Percentiles rank a stretch among this genome's conserved stretches.
Evolutionary conservation across 2,113 vertebrate genomes (phyloP).

Genomic region (Promerops cafer): DNA sequence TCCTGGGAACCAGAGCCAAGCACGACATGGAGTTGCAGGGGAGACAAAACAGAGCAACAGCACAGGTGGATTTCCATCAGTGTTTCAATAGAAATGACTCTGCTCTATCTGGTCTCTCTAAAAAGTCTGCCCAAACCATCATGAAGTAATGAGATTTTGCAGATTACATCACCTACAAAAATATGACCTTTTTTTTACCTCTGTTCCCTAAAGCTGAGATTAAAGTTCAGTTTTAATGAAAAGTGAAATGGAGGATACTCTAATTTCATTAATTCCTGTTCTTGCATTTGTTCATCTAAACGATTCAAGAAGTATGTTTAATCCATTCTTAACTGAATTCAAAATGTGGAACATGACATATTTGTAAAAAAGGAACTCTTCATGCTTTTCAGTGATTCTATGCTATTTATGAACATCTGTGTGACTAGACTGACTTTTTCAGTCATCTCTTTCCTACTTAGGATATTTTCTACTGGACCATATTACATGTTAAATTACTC

Average conservation of each 20-base stretch:
- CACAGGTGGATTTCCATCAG: background rate
- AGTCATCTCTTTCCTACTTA: background rate
- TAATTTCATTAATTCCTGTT: background rate
- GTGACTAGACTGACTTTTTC: background rate
- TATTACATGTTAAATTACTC: background rate
- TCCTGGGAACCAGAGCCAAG: background rate
- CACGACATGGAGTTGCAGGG: accelerated
- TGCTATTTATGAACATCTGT: background rate
- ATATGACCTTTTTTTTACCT: background rate
- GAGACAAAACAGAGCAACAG: background rate
- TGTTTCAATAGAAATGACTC: background rate
- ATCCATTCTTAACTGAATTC: background rate
- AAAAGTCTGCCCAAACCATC: background rate
- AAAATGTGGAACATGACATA: background rate
- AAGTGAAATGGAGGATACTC: background rate
- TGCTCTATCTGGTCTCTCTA: background rate
- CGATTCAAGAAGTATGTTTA: background rate
- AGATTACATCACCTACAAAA: background rate
- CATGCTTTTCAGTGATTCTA: background rate
- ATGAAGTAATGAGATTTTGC: background rate
- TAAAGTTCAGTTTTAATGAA: background rate
- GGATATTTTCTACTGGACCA: background rate
- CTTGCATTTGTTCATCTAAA: background rate
- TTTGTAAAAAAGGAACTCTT: background rate
- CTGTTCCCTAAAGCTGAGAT: background rate